These are phyloP conservation scores for Dendrolimus pini DNA, from an alignment of 2,888 invertebrate species.

Conservation along the genomic window DNA sequence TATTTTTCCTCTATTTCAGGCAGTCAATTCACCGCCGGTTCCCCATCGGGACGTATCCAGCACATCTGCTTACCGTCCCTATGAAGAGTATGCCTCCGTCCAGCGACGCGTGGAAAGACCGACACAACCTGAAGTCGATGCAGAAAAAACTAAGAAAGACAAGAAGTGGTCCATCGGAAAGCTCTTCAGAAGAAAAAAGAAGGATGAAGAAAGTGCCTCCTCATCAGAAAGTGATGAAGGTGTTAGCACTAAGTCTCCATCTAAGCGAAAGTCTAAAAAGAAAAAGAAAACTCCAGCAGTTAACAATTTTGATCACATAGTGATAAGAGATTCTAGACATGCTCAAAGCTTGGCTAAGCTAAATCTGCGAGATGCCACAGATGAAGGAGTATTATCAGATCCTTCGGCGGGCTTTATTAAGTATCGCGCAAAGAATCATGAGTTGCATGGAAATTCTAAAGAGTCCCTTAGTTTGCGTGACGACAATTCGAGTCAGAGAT, in stretches of 20 bases:
- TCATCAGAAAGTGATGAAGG: slow-evolving; percentile 73
- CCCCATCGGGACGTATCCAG: slow-evolving; percentile 58
- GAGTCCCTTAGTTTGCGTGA: slow-evolving; percentile 58
- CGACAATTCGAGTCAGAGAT: slow-evolving; percentile 42
- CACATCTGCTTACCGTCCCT: slow-evolving; percentile 47
- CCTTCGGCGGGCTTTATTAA: slow-evolving; percentile 72
- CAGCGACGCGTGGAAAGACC: slow-evolving; percentile 53
- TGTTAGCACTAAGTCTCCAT: slow-evolving; percentile 54
- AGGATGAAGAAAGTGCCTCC: slow-evolving; percentile 77
- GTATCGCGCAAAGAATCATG: slow-evolving; percentile 55
- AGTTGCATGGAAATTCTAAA: slow-evolving; percentile 49
- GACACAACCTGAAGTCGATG: slow-evolving; percentile 42
- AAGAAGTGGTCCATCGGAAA: slow-evolving; percentile 90
- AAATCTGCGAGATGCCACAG: slow-evolving; percentile 48
- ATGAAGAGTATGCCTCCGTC: slow-evolving; percentile 56
- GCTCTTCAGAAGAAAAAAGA: slow-evolving; percentile 85
- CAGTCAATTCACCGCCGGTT: slow-evolving; percentile 69
- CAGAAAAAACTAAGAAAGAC: slow-evolving; percentile 72
- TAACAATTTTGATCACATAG: slow-evolving; percentile 82
- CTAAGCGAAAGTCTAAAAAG: slow-evolving; percentile 66
- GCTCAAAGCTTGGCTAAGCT: slow-evolving; percentile 68
- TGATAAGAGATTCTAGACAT: slow-evolving; percentile 70
- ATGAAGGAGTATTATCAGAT: slow-evolving; percentile 77
- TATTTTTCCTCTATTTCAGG: slow-evolving; percentile 51
- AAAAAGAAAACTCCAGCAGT: slow-evolving; percentile 71